Conservation (phyloP, 2,113 vertebrate genomes). For the Chaetodon auriga region DNA sequence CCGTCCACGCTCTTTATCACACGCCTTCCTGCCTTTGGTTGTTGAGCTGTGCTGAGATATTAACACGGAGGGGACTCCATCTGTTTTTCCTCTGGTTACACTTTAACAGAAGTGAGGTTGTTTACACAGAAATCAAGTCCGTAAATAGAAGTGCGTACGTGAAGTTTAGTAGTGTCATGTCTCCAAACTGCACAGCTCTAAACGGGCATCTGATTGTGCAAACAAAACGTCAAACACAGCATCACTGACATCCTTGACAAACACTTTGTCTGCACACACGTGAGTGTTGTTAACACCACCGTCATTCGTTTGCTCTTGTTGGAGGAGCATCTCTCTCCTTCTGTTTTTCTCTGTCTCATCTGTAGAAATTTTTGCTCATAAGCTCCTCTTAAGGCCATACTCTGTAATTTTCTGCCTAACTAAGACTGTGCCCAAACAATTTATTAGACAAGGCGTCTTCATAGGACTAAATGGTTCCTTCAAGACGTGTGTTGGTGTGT, state of each 20-base stretch:
- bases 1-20: not conserved
- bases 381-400: not conserved
- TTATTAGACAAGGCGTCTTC: conserved; percentile 4
- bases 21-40: not conserved
- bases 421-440: conserved; percentile 5
- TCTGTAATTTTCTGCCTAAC: conserved; percentile 13
- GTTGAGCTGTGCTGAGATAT: not conserved
- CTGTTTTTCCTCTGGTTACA: not conserved
- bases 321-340: not conserved
- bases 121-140: not conserved
- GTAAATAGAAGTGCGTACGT: not conserved
- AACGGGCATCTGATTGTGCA: not conserved
- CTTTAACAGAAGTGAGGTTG: not conserved
- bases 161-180: not conserved
- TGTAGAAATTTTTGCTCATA: not conserved
- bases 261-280: not conserved
- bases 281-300: not conserved
- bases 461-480: conserved; percentile 7
- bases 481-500: not conserved
- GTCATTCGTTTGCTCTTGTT: not conserved
- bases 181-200: not conserved
- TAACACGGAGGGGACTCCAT: not conserved
- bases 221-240: not conserved
- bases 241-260: not conserved
- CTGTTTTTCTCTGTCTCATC: not conserved